Base-by-base conservation (phyloP, 1,140 invertebrate genomes). In the Halotydeus destructor region DNA sequence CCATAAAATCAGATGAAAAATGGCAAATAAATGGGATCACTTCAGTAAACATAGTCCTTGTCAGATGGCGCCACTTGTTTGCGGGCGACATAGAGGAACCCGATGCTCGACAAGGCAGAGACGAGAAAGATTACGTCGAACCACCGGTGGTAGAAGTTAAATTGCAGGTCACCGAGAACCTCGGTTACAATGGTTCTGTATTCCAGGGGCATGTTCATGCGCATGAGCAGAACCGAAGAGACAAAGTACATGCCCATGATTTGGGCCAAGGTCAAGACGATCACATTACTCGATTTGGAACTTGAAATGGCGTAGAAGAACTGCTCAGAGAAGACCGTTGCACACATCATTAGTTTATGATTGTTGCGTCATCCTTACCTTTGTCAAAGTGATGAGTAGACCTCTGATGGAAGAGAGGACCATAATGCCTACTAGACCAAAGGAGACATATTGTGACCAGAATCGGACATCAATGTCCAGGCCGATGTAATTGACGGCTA, bases 171-270 rank as follows among this genome's bases (percentile, higher is more conserved):
- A 5, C 93, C 93, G 0, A 98, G 62, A 0, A 98, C 91, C 69
- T 97, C 80, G 0, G 91, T 97, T 44, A 99, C 93, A 45, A 99
- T 98, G 30, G 76, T 77, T 21, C 69, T 69, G 59, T 99, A 99
- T 60, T 98, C 86, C 0, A 78, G 70, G 5, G 94, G 94, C 86
- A 99, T 96, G 60, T 98, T 99, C 93, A 99, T 98, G 35, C 94
- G 65, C 74, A 99, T 91, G 24, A 99, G 60, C 12, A 99, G 65
- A 0, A 99, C 91, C 16, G 85, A 93, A 1, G 91, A 97, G 22
- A 96, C 83, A 66, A 98, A 99, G 61, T 99, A 98, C 93, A 98
- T 99, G 12, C 93, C 93, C 93, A 99, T 99, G 49, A 98, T 84
- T 67, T 98, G 86, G 14, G 91, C 91, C 14, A 99, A 64, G 47